Base-by-base conservation (phyloP, 2,797 vertebrate genomes). In the Carduelis carduelis region DNA sequence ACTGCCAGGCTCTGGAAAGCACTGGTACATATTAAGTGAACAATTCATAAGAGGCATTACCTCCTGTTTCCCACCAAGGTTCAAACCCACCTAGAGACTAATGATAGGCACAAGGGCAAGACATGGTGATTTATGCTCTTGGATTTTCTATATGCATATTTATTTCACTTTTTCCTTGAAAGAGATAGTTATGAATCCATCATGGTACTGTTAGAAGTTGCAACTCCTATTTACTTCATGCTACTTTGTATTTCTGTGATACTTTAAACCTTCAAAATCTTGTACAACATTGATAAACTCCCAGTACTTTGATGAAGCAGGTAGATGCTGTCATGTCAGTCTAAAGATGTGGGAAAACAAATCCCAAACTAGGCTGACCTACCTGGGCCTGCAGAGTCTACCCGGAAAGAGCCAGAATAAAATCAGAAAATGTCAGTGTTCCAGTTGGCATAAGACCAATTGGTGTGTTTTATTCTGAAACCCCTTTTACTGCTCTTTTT, bases 401-500 rank as follows among this genome's bases (percentile, higher is more conserved):
- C n/a, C 32, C 76, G 17, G 32, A 50, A 89, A 69, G 39, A 76
- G 8, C 8, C 28, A 79, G 59, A 87, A 87, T 49, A 28, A 74
- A 90, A 74, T 49, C 14, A 74, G 75, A 89, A 69, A 76, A 83
- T 13, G 23, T 61, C 47, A 79, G 27, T 76, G 65, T 59, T 89
- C 34, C 39, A 72, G 37, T 4, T 57, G 34, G 23, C 26, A 35
- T 55, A 30, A 34, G 7, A 82, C 12, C 32, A 65, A 12, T 19
- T 59, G 28, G 14, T 76, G 22, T 87, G 23, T 47, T 78, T 83
- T 82, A 55, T 72, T 82, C 47, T 76, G n/a, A 89, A 94, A 47
- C 2, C 4, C 12, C 2, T 82, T 93, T 64, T 49, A 77, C 14
- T 77, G 19, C 32, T 80, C 49, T 46, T 91, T 76, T 32, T 82